Base-by-base conservation (phyloP, 2,797 vertebrate species). In the Euthynnus affinis region DNA sequence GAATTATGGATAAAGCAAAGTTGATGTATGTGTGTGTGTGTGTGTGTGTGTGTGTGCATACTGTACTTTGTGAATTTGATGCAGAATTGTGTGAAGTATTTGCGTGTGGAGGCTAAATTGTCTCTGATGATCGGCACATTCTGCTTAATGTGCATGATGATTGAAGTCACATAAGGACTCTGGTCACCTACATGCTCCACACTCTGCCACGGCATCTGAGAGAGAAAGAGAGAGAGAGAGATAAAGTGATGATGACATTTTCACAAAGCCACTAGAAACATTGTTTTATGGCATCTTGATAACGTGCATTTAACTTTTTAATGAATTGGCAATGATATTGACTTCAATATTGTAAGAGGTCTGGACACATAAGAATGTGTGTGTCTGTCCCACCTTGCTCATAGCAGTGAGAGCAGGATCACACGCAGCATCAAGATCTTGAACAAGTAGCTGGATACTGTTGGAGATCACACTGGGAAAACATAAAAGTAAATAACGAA, bases 61-160 rank as follows among this genome's bases (percentile, higher is more conserved):
- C 1, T 89, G 48, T 93, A 99, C 98, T 99, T 99, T 59, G 98
- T 99, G 91, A 99, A 99, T 85, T 99, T 99, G 75, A 99, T 99
- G 94, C 98, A 99, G 95, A 99, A 99, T 89, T 99, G 98, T 4
- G 98, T 99, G 94, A 99, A 99, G 92, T 99, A 99, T 92, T 99
- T 99, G 56, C 98, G 96, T 0, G 98, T 99, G 67, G 98, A 99
- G 65, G 98, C 98, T 89, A 99, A 94, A 85, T 98, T 99, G 93
- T 99, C 98, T 1, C 98, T 96, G 91, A 99, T 97, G 94, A 98
- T 97, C 13, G 98, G 98, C 75, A 99, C 98, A 0, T 99, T 99
- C 90, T 99, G 98, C 68, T 99, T 99, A 25, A 99, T 97, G 92
- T 99, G 98, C 84, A 98, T 96, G 92, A 99, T 98, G 86, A 99